phyloP scores from a whole-genome alignment of 2,797 vertebrate genomes.

The Pygocentrus nattereri region DNA sequence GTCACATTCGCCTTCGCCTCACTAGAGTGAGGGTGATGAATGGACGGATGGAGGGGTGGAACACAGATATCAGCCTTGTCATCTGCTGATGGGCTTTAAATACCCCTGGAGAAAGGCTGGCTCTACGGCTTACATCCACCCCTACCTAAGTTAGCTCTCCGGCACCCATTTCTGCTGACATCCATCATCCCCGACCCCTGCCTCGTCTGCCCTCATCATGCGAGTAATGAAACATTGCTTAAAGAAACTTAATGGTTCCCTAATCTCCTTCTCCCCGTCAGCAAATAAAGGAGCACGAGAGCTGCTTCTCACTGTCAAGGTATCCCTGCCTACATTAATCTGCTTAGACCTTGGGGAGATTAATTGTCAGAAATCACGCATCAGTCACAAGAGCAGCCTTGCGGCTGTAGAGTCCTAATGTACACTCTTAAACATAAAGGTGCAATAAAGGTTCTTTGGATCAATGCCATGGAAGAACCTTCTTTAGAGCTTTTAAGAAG shows the following conservation, averaged over 20 bases:
- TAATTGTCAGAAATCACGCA: constrained; percentile 53
- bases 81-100: constrained; percentile 60
- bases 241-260: constrained; percentile 61
- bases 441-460: neutral
- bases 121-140: constrained; percentile 52
- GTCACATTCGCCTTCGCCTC: constrained; percentile 16
- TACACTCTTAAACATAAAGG: neutral
- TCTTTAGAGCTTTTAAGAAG: neutral
- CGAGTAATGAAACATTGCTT: constrained; percentile 64
- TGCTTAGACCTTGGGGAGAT: constrained; percentile 51
- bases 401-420: neutral
- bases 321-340: constrained; percentile 55
- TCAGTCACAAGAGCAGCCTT: constrained; percentile 45
- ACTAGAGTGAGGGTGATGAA: constrained; percentile 17
- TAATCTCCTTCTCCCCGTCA: constrained; percentile 55
- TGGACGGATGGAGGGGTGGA: constrained; percentile 42
- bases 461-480: neutral
- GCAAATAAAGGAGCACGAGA: constrained; percentile 36
- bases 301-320: constrained; percentile 52
- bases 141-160: constrained; percentile 40
- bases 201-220: constrained; percentile 50
- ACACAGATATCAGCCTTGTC: constrained; percentile 58
- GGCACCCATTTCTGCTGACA: constrained; percentile 47
- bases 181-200: constrained; percentile 58
- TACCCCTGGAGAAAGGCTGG: constrained; percentile 38